Conservation (phyloP, 2,797 vertebrate genomes). For the Syndactyla subalaris region DNA sequence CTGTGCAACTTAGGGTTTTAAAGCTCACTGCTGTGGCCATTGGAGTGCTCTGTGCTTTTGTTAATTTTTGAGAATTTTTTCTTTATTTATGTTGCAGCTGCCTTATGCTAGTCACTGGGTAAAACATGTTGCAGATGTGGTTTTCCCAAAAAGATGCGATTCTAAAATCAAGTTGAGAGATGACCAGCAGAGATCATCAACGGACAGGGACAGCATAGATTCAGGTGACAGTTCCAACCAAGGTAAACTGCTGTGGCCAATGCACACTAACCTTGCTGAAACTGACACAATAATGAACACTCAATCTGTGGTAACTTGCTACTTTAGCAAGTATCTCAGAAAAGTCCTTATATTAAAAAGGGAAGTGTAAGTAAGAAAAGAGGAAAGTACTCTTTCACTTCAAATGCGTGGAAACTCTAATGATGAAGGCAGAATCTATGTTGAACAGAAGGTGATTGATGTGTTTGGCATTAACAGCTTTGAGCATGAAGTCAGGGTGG, state of each 20-base stretch:
- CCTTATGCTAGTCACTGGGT: not conserved
- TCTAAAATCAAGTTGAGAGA: not conserved
- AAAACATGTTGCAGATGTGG: not conserved
- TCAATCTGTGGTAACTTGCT: not conserved
- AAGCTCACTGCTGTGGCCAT: not conserved
- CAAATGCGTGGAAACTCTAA: not conserved
- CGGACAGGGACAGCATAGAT: not conserved
- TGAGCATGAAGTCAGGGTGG: not conserved
- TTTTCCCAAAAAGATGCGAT: not conserved
- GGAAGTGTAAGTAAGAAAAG: not conserved
- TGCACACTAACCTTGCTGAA: not conserved
- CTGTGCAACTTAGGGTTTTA: not conserved
- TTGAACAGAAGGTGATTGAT: not conserved
- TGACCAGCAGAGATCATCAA: not conserved
- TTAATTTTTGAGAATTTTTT: not conserved
- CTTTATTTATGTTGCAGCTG: not conserved
- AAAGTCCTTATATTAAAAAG: not conserved
- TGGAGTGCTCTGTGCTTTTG: not conserved
- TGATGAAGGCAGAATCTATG: not conserved
- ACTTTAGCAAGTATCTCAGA: not conserved
- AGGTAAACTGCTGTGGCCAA: not conserved
- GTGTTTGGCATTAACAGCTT: not conserved
- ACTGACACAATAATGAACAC: not conserved
- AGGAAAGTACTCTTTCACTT: not conserved
- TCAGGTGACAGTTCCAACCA: not conserved